A percentile compares a stretch with the other conserved stretches of the same genome.
Evolutionary conservation across 2,113 vertebrate species (phyloP).

Genomic region (Eulemur macaco): DNA sequence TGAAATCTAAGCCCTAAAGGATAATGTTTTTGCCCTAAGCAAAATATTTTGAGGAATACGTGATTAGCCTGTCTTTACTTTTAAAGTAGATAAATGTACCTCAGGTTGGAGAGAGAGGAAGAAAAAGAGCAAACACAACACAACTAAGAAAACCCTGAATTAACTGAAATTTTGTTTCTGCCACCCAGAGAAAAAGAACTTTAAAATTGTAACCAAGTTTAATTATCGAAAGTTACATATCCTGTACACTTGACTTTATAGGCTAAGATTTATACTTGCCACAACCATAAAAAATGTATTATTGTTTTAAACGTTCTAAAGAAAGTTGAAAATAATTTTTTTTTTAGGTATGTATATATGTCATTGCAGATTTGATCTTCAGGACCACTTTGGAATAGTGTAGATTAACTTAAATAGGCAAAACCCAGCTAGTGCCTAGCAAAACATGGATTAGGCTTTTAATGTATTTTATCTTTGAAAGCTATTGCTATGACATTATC

Average conservation of each 20-base stretch:
- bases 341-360: background rate
- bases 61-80: background rate
- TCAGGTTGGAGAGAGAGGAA: background rate
- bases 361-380: constrained; percentile 4
- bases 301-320: background rate
- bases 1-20: background rate
- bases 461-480: constrained; percentile 38
- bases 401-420: background rate
- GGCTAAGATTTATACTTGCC: constrained; percentile 34
- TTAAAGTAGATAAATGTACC: background rate
- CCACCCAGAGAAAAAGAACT: background rate
- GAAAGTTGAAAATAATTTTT: constrained; percentile 20
- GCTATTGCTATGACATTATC: background rate
- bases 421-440: background rate
- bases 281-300: background rate
- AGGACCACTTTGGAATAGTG: background rate
- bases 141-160: background rate
- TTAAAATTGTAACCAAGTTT: constrained; percentile 1
- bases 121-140: background rate
- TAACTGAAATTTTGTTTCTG: constrained; percentile 8
- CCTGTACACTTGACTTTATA: background rate
- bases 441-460: background rate
- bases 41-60: constrained; percentile 9
- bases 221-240: background rate
- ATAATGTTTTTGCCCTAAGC: background rate